phyloP scores from a whole-genome alignment of 2,113 vertebrate genomes.

The Ochotona princeps region DNA sequence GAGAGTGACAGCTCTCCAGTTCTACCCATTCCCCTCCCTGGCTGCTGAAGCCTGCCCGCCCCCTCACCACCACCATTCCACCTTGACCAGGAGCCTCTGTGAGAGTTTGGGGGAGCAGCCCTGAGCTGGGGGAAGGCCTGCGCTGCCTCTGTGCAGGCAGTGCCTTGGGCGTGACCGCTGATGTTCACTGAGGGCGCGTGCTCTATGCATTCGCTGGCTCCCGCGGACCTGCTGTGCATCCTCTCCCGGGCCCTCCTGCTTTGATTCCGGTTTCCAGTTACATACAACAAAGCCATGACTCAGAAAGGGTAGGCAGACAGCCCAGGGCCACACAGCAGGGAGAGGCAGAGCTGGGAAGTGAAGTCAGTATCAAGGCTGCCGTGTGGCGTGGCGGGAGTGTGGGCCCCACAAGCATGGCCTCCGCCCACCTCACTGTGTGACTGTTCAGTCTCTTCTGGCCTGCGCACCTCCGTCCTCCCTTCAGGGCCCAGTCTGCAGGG shows the following conservation, averaged over 20 bases:
- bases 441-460: not conserved
- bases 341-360: not conserved
- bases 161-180: fast-evolving
- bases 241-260: not conserved
- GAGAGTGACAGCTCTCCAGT: not conserved
- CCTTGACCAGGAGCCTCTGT: not conserved
- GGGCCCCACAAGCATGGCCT: not conserved
- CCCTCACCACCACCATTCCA: not conserved
- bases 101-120: not conserved
- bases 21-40: not conserved
- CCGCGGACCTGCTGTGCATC: not conserved
- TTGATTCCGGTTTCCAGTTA: not conserved
- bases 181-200: fast-evolving
- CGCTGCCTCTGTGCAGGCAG: not conserved
- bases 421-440: too few species aligned
- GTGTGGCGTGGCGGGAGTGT: too few species aligned
- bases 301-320: not conserved
- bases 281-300: not conserved
- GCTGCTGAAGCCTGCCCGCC: not conserved
- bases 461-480: too few species aligned
- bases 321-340: not conserved
- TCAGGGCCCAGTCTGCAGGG: too few species aligned
- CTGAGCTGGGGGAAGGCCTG: not conserved
- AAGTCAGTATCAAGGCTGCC: fast-evolving
- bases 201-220: too few species aligned